phyloP scores from a whole-genome alignment of 2,113 vertebrate species.

The Ariopsis seemanni region DNA sequence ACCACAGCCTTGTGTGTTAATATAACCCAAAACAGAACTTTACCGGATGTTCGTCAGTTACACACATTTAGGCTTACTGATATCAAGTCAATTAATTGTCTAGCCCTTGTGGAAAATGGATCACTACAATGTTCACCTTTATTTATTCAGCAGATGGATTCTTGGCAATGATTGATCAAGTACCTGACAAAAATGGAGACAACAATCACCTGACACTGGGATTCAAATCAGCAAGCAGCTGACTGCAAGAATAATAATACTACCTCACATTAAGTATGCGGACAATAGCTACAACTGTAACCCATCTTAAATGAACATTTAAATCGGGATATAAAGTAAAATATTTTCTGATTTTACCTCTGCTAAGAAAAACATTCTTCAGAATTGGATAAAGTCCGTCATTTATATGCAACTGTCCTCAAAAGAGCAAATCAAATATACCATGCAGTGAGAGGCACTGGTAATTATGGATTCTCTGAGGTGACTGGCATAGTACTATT shows the following conservation, averaged over 20 bases:
- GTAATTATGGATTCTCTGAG: too few relatives aligned
- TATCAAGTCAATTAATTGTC: neutral
- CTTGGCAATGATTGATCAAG: constrained; percentile 9
- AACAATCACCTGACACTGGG: neutral
- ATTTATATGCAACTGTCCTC: neutral
- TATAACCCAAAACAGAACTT: neutral
- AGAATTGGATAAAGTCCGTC: neutral
- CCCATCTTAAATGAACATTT: neutral
- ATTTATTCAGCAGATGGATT: neutral
- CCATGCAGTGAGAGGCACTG: too few relatives aligned
- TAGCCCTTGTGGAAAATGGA: neutral
- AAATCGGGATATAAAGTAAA: neutral
- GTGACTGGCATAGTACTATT: too few relatives aligned
- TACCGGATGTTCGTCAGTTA: neutral
- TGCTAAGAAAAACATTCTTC: neutral
- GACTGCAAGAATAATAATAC: neutral
- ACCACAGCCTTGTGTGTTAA: neutral
- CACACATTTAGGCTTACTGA: neutral
- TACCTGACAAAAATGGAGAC: neutral
- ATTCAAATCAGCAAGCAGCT: neutral
- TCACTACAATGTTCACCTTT: constrained; percentile 2
- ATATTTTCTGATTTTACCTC: neutral
- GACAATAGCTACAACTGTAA: neutral
- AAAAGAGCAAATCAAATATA: neutral
- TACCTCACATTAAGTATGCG: neutral